These are phyloP conservation scores for Coelopa frigida DNA, from an alignment of 1,140 invertebrate genomes.

Conservation along the genomic window DNA sequence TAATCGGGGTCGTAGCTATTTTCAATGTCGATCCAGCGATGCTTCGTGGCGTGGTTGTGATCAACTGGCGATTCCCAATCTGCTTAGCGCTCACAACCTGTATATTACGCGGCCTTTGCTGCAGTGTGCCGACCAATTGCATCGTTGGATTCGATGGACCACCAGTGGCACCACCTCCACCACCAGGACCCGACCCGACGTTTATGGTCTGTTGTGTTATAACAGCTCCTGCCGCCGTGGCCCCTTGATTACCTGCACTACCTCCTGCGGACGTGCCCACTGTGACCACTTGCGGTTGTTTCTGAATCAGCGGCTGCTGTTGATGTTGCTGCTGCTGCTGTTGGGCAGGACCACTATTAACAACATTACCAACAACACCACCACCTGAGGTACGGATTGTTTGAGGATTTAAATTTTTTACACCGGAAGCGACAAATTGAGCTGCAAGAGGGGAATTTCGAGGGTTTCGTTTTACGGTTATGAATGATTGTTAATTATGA, in stretches of 20 bases:
- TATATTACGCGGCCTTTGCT: conserved; percentile 51
- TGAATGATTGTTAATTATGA: not conserved
- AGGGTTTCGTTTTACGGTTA: conserved; percentile 12
- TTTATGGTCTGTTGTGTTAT: not conserved
- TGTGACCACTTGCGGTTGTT: conserved; percentile 12
- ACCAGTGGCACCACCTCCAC: conserved; percentile 21
- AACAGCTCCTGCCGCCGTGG: conserved; percentile 1
- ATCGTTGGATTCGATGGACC: conserved; percentile 47
- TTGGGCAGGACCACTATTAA: conserved; percentile 24
- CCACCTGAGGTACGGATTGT: conserved; percentile 48
- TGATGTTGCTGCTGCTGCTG: conserved; percentile 16
- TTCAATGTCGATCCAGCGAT: conserved; percentile 52
- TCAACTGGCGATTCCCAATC: conserved; percentile 40
- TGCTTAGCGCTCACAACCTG: conserved; percentile 50
- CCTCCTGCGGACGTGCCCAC: conserved; percentile 31
- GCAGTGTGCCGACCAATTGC: conserved; percentile 53
- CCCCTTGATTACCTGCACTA: not conserved
- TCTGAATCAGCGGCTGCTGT: conserved; percentile 11
- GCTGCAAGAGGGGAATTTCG: conserved; percentile 45
- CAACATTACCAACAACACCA: conserved; percentile 23
- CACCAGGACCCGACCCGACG: conserved; percentile 25
- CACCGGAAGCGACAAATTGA: conserved; percentile 57
- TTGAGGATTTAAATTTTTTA: conserved; percentile 56
- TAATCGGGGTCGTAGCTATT: conserved; percentile 53
- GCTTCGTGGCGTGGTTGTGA: conserved; percentile 50